Percentiles rank a stretch among this genome's conserved stretches.
Conservation (phyloP, 2,113 vertebrate genomes). For the Entosphenus tridentatus region DNA sequence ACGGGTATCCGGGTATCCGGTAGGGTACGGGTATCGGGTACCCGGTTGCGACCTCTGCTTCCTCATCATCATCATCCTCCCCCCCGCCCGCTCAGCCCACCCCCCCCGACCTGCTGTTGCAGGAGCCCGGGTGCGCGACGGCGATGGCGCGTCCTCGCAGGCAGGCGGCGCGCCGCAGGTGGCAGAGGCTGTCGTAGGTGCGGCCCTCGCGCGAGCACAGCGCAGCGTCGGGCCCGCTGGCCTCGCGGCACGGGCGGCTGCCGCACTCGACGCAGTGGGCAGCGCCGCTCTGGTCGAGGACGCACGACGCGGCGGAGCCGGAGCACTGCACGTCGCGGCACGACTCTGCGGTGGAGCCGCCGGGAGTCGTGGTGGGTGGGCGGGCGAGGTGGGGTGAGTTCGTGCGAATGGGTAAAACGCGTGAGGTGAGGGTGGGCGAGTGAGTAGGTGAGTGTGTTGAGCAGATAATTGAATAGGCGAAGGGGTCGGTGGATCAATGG, state of each 20-base stretch:
- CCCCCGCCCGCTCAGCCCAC: too few relatives aligned
- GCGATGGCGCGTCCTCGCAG: constrained; percentile 66
- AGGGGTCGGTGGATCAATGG: too few relatives aligned
- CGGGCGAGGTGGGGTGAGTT: too few relatives aligned
- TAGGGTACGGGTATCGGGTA: too few relatives aligned
- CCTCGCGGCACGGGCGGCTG: constrained; percentile 57
- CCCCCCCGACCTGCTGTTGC: constrained; percentile 74
- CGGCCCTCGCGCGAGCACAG: constrained; percentile 93
- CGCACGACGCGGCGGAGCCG: constrained; percentile 72
- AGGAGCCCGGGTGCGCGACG: constrained; percentile 91
- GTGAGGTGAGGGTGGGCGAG: too few relatives aligned
- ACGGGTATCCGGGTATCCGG: too few relatives aligned
- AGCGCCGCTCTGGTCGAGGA: constrained; percentile 91
- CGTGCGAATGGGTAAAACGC: too few relatives aligned
- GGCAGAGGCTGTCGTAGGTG: constrained; percentile 81
- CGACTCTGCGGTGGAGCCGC: constrained; percentile 34
- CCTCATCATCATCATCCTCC: too few relatives aligned
- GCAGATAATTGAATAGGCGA: too few relatives aligned
- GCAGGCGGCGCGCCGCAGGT: constrained; percentile 90
- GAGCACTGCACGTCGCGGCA: constrained; percentile 80
- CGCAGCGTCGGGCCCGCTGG: constrained; percentile 62
- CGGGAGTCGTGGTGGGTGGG: too few relatives aligned
- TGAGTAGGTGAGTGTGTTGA: too few relatives aligned
- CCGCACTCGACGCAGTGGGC: constrained; percentile 94
- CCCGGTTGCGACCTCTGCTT: too few relatives aligned